These are phyloP conservation scores for Noctua janthe DNA, from an alignment of 2,888 invertebrate species.

Conservation along the genomic window DNA sequence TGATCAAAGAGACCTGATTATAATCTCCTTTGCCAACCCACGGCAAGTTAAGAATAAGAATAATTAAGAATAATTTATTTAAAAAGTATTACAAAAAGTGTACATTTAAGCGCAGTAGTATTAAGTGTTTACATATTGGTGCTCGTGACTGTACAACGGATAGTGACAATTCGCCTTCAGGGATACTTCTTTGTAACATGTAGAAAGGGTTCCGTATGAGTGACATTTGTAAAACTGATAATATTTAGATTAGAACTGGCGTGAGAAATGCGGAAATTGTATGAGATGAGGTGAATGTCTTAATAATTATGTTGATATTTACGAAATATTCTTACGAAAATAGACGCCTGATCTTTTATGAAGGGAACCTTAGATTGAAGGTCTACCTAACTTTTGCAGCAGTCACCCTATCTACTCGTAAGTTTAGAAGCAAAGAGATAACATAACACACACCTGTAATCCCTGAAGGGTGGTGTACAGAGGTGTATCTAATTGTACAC, in stretches of 20 bases:
- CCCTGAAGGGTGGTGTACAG: not conserved
- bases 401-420: not conserved
- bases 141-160: constrained; percentile 16
- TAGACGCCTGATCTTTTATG: not conserved
- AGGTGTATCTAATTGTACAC: not conserved
- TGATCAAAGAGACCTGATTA: not conserved
- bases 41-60: too few relatives aligned
- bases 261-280: constrained; percentile 1
- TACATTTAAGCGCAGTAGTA: too few relatives aligned
- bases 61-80: too few relatives aligned
- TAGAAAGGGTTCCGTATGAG: constrained; percentile 10
- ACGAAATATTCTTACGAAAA: constrained; percentile 7
- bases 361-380: not conserved
- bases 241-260: constrained; percentile 9
- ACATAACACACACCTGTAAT: not conserved
- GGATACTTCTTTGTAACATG: constrained; percentile 21
- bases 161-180: constrained; percentile 24
- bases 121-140: too few relatives aligned
- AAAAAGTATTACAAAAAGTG: too few relatives aligned
- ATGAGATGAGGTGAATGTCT: not conserved
- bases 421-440: not conserved
- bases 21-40: not conserved
- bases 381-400: not conserved
- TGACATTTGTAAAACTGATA: constrained; percentile 36
- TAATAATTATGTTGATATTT: not conserved